Evolutionary conservation across 2,888 invertebrate species (phyloP).

Genomic region (Thera britannica): DNA sequence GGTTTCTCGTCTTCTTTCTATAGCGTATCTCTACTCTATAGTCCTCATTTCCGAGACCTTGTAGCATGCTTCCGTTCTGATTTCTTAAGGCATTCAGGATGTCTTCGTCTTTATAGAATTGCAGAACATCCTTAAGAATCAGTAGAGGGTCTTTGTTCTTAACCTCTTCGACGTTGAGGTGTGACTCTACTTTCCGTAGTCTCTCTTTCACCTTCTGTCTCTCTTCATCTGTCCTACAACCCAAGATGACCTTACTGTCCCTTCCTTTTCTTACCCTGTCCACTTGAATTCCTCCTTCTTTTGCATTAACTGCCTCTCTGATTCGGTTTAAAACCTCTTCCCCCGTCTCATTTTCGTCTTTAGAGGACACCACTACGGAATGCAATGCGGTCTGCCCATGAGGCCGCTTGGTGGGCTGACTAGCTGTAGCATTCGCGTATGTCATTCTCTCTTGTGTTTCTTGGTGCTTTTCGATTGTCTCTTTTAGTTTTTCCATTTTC

Average conservation of each 20-base stretch:
- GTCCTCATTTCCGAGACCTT: not conserved
- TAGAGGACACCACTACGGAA: not conserved
- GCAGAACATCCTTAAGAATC: not conserved
- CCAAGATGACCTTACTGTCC: constrained; percentile 10
- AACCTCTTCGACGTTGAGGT: not conserved
- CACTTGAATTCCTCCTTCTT: constrained; percentile 14
- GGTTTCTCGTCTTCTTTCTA: constrained; percentile 1
- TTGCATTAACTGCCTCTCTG: not conserved
- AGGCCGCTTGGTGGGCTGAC: not conserved
- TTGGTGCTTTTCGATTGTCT: not conserved
- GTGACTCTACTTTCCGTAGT: not conserved
- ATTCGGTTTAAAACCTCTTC: not conserved
- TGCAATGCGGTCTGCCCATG: not conserved
- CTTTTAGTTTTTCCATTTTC: not conserved
- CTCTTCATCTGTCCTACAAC: not conserved
- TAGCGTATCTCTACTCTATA: not conserved
- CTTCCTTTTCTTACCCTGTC: constrained; percentile 17
- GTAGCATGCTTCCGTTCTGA: not conserved
- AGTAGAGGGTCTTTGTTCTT: not conserved
- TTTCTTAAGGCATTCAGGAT: not conserved
- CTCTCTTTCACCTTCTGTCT: not conserved
- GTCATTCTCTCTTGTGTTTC: not conserved
- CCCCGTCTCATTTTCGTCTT: not conserved
- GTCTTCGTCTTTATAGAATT: not conserved
- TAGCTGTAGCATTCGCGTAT: not conserved